A percentile compares a stretch with the other conserved stretches of the same genome.
These are phyloP conservation scores for Ichneumoninae sp. DNA, from an alignment of 2,888 invertebrate species.

Conservation along the genomic window DNA sequence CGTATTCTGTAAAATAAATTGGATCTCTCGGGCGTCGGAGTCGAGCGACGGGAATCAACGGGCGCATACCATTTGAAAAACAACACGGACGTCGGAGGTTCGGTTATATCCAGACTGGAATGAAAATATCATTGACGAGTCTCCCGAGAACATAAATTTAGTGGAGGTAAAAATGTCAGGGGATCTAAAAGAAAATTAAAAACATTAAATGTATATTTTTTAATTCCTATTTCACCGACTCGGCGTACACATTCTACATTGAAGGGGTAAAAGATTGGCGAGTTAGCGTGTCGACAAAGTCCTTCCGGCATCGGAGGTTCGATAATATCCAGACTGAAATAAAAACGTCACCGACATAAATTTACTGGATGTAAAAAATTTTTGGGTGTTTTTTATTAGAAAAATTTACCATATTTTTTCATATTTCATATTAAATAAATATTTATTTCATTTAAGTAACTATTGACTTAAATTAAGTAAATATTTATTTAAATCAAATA, in stretches of 20 bases:
- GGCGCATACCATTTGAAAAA: not conserved
- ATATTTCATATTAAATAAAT: too few relatives aligned
- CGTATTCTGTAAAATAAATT: not conserved
- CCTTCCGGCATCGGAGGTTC: not conserved
- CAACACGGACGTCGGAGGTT: not conserved
- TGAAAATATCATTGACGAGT: not conserved
- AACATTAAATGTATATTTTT: too few relatives aligned
- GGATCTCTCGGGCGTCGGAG: not conserved
- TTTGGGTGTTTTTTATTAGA: not conserved
- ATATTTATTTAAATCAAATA: too few relatives aligned
- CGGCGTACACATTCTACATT: too few relatives aligned
- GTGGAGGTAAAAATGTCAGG: not conserved
- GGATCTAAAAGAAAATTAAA: not conserved
- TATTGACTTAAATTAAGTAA: too few relatives aligned
- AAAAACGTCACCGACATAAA: not conserved
- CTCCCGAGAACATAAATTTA: not conserved
- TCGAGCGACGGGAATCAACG: not conserved
- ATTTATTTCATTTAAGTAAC: too few relatives aligned
- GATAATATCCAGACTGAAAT: not conserved
- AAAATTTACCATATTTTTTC: too few relatives aligned
- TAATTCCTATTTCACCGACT: too few relatives aligned
- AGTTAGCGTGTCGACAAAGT: conserved; percentile 38
- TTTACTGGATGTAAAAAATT: not conserved
- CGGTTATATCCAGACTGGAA: not conserved
- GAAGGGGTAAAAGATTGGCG: too few relatives aligned